Evolutionary conservation across 1,140 invertebrate species (phyloP).

Genomic region (Macrobrachium nipponense): DNA sequence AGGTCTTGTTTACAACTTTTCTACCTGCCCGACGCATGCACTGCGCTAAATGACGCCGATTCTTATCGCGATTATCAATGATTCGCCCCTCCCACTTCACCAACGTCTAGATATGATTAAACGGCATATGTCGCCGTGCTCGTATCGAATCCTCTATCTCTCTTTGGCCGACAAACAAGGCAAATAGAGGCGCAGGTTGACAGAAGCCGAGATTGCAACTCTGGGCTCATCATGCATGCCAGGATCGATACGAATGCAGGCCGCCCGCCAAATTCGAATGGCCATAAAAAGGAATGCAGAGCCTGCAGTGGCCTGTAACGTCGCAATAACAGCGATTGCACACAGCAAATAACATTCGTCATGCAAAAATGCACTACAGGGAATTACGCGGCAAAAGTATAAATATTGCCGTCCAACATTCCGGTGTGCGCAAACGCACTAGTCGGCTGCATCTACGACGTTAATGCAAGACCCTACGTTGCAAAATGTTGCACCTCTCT

Average conservation of each 20-base stretch:
- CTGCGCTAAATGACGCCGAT: slow-evolving; percentile 9
- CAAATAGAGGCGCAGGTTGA: slow-evolving; percentile 4
- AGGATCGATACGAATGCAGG: slow-evolving; percentile 51
- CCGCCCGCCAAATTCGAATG: slow-evolving; percentile 42
- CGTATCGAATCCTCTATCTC: background rate
- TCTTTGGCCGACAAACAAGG: background rate
- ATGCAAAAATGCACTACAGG: no score
- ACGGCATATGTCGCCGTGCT: background rate
- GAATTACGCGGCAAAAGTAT: no score
- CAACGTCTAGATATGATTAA: background rate
- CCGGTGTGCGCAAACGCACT: no score
- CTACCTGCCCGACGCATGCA: slow-evolving; percentile 52
- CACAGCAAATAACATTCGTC: no score
- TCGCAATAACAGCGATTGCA: no score
- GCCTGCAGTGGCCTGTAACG: background rate
- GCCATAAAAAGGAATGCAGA: background rate
- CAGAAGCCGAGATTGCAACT: background rate
- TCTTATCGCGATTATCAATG: slow-evolving; percentile 2
- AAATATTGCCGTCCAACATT: no score
- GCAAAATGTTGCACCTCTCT: no score
- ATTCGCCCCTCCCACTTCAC: background rate
- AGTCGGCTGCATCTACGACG: no score
- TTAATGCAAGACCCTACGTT: no score
- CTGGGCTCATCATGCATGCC: slow-evolving; percentile 34
- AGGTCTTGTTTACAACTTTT: slow-evolving; percentile 62